These are phyloP conservation scores for Cataglyphis albicans DNA, from an alignment of 2,888 invertebrate species.

Conservation along the genomic window DNA sequence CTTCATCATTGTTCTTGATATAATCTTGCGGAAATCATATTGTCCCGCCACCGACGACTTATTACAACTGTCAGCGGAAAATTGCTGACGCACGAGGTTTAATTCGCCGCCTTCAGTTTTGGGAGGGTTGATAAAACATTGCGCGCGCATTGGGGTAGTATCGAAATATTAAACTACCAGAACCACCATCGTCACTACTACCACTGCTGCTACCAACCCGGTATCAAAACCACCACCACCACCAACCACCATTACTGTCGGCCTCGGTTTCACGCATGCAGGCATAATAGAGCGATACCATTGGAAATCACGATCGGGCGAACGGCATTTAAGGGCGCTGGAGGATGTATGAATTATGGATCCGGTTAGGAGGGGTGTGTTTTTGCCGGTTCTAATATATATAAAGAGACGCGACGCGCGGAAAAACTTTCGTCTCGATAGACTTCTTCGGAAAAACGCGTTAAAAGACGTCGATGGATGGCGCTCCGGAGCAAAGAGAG, in stretches of 20 bases:
- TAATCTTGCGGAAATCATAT: constrained; percentile 81
- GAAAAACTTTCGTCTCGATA: constrained; percentile 72
- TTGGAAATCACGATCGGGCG: constrained; percentile 74
- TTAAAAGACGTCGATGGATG: constrained; percentile 53
- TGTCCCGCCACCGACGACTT: constrained; percentile 77
- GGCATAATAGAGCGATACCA: constrained; percentile 73
- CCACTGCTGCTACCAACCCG: not conserved
- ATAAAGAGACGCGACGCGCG: constrained; percentile 55
- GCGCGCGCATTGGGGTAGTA: constrained; percentile 53
- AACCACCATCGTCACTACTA: not conserved
- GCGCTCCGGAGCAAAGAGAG: constrained; percentile 60
- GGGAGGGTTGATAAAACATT: constrained; percentile 67
- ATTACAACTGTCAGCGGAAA: constrained; percentile 76
- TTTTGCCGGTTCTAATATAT: constrained; percentile 74
- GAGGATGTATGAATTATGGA: constrained; percentile 77
- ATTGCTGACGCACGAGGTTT: constrained; percentile 82
- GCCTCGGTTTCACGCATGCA: constrained; percentile 52
- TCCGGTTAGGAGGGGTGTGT: constrained; percentile 55
- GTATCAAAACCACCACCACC: constrained; percentile 17
- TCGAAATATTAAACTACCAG: constrained; percentile 55
- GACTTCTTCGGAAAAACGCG: constrained; percentile 71
- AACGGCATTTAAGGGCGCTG: constrained; percentile 73
- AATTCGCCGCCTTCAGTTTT: constrained; percentile 73
- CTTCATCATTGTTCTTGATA: constrained; percentile 78
- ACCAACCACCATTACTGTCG: constrained; percentile 24